phyloP scores from a whole-genome alignment of 2,797 vertebrate genomes.

The Pangasius larnaudii region DNA sequence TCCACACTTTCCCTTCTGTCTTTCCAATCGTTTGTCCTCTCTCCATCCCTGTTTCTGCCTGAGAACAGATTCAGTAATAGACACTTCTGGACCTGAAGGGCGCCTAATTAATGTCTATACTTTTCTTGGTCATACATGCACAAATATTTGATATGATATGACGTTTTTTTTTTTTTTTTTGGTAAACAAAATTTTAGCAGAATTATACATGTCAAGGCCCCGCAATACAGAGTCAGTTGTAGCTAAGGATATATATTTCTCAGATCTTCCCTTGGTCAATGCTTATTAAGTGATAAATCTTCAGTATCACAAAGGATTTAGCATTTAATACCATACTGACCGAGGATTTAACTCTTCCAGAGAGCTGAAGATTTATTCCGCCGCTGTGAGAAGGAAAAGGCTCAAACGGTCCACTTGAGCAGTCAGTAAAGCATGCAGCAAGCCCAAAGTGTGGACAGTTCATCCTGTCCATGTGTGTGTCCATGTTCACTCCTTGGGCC shows the following conservation, averaged over 20 bases:
- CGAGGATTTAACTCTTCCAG: neutral
- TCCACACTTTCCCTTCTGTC: neutral
- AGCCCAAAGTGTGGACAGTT: neutral
- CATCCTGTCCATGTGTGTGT: constrained; percentile 18
- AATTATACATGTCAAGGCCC: neutral
- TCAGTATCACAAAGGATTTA: neutral
- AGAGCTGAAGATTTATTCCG: constrained; percentile 21
- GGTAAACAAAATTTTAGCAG: too few species aligned
- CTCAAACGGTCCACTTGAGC: constrained; percentile 9
- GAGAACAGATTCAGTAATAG: neutral
- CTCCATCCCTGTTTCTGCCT: neutral
- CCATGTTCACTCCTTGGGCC: constrained; percentile 7
- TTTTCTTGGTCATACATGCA: neutral
- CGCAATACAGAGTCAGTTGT: neutral
- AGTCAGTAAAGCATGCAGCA: constrained; percentile 23
- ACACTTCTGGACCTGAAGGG: neutral
- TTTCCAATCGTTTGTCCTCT: neutral
- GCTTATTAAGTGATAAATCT: neutral
- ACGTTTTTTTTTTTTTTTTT: too few species aligned
- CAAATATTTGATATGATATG: neutral
- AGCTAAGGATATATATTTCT: neutral
- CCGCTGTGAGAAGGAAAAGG: neutral
- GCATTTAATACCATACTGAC: neutral
- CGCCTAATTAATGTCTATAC: neutral
- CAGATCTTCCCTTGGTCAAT: neutral